These are phyloP conservation scores for Onychostoma macrolepis DNA, from an alignment of 2,113 vertebrate genomes.

Conservation along the genomic window DNA sequence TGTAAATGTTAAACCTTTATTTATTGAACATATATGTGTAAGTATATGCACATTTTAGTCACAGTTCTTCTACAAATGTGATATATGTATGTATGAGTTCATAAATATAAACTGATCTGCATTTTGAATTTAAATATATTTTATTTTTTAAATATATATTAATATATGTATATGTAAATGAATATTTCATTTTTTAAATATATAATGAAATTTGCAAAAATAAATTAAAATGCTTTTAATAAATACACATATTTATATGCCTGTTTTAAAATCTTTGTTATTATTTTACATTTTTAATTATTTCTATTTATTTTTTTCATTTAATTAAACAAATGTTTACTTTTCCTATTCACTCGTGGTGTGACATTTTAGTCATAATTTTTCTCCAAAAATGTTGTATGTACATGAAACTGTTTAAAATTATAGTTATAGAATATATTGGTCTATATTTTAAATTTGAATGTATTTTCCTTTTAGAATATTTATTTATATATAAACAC, in stretches of 20 bases:
- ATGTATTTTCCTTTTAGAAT: not conserved
- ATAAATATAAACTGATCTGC: not conserved
- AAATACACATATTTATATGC: not conserved
- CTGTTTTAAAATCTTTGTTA: not conserved
- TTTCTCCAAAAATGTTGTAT: no score
- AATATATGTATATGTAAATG: not conserved
- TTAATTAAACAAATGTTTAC: no score
- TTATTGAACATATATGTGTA: no score
- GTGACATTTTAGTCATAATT: no score
- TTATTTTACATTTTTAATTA: not conserved
- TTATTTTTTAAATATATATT: not conserved
- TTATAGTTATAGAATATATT: not conserved
- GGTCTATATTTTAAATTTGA: not conserved
- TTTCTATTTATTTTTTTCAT: no score
- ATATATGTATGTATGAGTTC: no score
- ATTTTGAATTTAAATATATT: not conserved
- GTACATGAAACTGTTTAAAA: not conserved
- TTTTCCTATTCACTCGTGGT: no score
- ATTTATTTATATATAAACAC: not conserved
- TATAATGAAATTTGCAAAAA: no score
- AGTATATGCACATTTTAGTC: not conserved
- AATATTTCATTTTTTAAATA: no score
- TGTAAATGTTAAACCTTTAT: no score
- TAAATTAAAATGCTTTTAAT: not conserved
- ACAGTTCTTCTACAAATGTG: not conserved